A percentile compares a stretch with the other conserved stretches of the same genome.
Conservation (phyloP, 2,113 vertebrate genomes). For the Etheostoma spectabile region DNA sequence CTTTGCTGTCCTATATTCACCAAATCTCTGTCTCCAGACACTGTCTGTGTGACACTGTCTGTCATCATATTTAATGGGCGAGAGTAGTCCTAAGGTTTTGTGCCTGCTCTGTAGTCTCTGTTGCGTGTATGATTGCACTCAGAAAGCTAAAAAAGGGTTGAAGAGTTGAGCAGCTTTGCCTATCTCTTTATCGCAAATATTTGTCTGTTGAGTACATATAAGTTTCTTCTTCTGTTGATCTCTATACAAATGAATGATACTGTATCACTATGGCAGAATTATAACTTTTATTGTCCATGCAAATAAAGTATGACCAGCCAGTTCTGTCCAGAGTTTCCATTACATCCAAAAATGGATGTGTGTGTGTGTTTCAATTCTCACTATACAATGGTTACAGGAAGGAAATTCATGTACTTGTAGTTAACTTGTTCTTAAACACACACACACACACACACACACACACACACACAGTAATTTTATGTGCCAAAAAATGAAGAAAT, state of each 20-base stretch:
- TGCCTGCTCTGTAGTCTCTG: not conserved
- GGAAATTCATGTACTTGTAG: not conserved
- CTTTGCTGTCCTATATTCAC: slow-evolving; percentile 18
- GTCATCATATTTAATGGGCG: slow-evolving; percentile 9
- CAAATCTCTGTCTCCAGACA: slow-evolving; percentile 2
- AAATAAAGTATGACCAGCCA: slow-evolving; percentile 21
- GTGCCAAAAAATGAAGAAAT: slow-evolving; percentile 36
- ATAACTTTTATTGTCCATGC: slow-evolving; percentile 38
- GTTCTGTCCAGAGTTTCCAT: slow-evolving; percentile 5
- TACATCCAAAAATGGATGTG: slow-evolving; percentile 29
- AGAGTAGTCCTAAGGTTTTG: not conserved
- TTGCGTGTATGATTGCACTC: slow-evolving; percentile 16
- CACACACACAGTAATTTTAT: not conserved
- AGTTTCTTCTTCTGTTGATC: not conserved
- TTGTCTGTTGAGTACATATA: not conserved
- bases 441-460: not conserved
- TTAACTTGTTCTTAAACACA: not conserved
- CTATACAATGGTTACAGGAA: slow-evolving; percentile 14
- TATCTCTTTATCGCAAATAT: slow-evolving; percentile 23
- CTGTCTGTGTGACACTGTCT: not conserved
- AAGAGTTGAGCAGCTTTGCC: slow-evolving; percentile 21
- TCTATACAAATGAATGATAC: slow-evolving; percentile 40
- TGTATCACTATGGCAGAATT: not conserved
- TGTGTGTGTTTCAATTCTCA: not conserved
- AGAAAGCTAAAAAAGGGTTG: not conserved